A percentile compares a stretch with the other conserved stretches of the same genome.
phyloP scores from a whole-genome alignment of 2,797 vertebrate genomes.

The Gephyroberyx darwinii region DNA sequence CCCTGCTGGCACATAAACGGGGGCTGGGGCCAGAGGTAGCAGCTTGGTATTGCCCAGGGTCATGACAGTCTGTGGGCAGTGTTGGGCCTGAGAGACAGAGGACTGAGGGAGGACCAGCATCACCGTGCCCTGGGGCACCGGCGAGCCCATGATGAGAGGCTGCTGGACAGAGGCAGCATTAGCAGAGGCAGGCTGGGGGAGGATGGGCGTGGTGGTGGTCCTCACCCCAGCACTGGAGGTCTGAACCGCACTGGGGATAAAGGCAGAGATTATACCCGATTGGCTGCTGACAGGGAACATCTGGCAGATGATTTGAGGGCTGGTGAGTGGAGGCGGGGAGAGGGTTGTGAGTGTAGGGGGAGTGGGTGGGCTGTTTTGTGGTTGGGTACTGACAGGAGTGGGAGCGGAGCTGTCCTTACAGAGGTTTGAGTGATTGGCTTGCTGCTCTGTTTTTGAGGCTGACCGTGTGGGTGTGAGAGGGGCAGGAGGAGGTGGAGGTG shows the following conservation, averaged over 20 bases:
- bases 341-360: conserved; percentile 61
- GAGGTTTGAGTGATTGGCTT: conserved; percentile 41
- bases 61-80: conserved; percentile 85
- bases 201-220: conserved; percentile 77
- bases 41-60: conserved; percentile 91
- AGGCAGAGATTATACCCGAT: conserved; percentile 87
- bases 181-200: conserved; percentile 78
- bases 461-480: conserved; percentile 30
- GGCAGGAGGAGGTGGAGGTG: conserved; percentile 58
- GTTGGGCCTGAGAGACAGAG: conserved; percentile 77
- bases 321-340: conserved; percentile 80
- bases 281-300: conserved; percentile 91
- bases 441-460: conserved; percentile 58
- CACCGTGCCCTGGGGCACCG: conserved; percentile 90
- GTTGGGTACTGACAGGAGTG: conserved; percentile 44
- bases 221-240: conserved; percentile 77
- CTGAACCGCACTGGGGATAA: conserved; percentile 85
- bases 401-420: conserved; percentile 62
- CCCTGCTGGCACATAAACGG: conserved; percentile 88
- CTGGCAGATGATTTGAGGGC: conserved; percentile 91
- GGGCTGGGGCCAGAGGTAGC: conserved; percentile 94
- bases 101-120: conserved; percentile 95
- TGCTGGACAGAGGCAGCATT: conserved; percentile 73
- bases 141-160: conserved; percentile 88
- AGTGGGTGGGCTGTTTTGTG: conserved; percentile 54